Percentiles rank a stretch among this genome's conserved stretches.
Conservation (phyloP, 2,888 invertebrate species). For the Drosophila villosipedis region DNA sequence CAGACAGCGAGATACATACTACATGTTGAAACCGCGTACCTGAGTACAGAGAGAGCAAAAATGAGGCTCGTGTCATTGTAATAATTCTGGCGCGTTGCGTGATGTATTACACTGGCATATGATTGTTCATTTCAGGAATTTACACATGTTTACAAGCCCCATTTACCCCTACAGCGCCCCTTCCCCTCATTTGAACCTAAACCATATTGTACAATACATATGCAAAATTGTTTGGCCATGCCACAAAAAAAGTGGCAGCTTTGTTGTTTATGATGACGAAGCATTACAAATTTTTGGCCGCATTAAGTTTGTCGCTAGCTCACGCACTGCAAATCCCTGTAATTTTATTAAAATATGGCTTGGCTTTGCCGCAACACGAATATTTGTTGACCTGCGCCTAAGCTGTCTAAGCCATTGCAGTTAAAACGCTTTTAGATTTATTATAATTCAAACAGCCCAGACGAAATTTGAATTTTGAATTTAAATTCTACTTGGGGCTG, state of each 20-base stretch:
- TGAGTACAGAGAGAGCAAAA: conserved; percentile 28
- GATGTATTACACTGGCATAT: conserved; percentile 77
- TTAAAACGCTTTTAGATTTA: conserved; percentile 44
- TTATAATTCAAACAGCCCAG: conserved; percentile 41
- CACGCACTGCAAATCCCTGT: conserved; percentile 71
- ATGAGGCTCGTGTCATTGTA: conserved; percentile 48
- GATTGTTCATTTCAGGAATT: conserved; percentile 79
- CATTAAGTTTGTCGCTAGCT: conserved; percentile 60
- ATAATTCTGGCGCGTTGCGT: conserved; percentile 55
- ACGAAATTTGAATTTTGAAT: not conserved
- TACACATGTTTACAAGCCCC: conserved; percentile 76
- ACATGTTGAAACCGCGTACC: conserved; percentile 14
- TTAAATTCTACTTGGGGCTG: not conserved
- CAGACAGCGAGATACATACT: conserved; percentile 13
- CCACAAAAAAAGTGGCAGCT: conserved; percentile 18
- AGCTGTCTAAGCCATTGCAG: conserved; percentile 62
- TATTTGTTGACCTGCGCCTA: conserved; percentile 69
- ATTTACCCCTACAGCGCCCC: conserved; percentile 2
- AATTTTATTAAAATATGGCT: conserved; percentile 76
- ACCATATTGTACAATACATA: conserved; percentile 20
- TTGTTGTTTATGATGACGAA: conserved; percentile 70
- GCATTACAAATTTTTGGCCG: conserved; percentile 58
- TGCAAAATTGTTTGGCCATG: conserved; percentile 51
- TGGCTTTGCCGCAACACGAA: conserved; percentile 54
- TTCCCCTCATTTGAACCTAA: conserved; percentile 8